Evolutionary conservation across 2,113 vertebrate species (phyloP).

Genomic region (Castor canadensis): DNA sequence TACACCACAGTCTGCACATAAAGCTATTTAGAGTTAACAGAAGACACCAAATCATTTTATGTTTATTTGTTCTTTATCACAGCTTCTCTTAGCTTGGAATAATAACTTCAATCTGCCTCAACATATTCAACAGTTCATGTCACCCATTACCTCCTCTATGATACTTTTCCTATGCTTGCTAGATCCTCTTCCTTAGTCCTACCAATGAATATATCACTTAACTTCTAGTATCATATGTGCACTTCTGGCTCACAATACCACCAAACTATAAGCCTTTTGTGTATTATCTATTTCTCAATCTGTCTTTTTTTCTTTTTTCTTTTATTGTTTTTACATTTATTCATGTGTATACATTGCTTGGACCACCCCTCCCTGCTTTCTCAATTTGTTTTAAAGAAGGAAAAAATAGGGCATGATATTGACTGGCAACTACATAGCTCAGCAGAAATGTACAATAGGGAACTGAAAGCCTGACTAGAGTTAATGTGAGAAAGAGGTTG

Average conservation of each 20-base stretch:
- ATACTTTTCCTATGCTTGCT: background rate
- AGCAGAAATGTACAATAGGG: background rate
- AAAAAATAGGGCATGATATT: background rate
- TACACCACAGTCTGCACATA: background rate
- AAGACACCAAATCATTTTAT: background rate
- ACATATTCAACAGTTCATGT: background rate
- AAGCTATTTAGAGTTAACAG: background rate
- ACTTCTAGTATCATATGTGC: background rate
- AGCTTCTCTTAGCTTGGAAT: background rate
- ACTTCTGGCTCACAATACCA: background rate
- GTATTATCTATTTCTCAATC: background rate
- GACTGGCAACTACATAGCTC: background rate
- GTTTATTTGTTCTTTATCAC: background rate
- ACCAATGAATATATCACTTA: background rate
- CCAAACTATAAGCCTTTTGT: background rate
- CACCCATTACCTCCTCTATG: background rate
- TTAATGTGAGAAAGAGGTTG: background rate
- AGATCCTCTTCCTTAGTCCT: background rate
- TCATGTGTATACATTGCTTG: no score
- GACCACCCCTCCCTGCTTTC: no score
- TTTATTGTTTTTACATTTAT: no score
- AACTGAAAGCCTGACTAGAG: conserved; percentile 10
- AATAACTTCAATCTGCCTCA: background rate
- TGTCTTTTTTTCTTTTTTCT: no score
- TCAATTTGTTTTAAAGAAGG: no score